Evolutionary conservation across 2,797 vertebrate genomes (phyloP), one percentile per base, ranked within the genome.

Genomic region (Pipistrellus pipistrellus): DNA sequence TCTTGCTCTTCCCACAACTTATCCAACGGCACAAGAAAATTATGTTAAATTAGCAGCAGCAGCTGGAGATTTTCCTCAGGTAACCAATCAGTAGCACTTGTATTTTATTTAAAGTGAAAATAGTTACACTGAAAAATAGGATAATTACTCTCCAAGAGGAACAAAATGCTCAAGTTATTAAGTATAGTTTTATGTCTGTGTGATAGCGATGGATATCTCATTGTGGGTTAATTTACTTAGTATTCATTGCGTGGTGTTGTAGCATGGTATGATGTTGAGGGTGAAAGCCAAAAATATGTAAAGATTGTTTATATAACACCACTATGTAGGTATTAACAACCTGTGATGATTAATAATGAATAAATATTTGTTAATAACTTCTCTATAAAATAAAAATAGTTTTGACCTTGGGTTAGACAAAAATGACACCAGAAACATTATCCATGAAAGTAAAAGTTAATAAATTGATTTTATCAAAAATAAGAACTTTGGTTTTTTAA

Each of bases 51-150:
- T 78, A 77, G 15, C 82, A 62, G 38, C 85, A 84, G 81, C 87
- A 35, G 46, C 95, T 41, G 96, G 96, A 75, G 95, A 91, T 72
- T 75, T 92, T 93, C 93, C 95, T 82, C 98, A 98, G 98, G 98
- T 98, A 97, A 96, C 88, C 21, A 83, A 66, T 38, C 78, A 82
- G 84, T 62, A 69, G 48, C 51, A 83, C 66, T 97, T 87, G 9
- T 53, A 78, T 18, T 93, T 90, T 78, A 85, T 46, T 90, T 93
- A 85, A 73, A 85, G 51, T 83, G 55, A 94, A 48, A 91, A 75
- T 75, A 32, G 8, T 85, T 82, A 62, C n/a, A 41, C 85, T 87
- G 14, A 87, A 95, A 92, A 91, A 75, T 62, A 85, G 72, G 6
- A n/a, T 89, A 82, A 73, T 85, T 94, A 20, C 62, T 88, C 48